These are phyloP conservation scores for Trissonchulus sp. DNA, from an alignment of 2,888 invertebrate genomes.

Conservation along the genomic window DNA sequence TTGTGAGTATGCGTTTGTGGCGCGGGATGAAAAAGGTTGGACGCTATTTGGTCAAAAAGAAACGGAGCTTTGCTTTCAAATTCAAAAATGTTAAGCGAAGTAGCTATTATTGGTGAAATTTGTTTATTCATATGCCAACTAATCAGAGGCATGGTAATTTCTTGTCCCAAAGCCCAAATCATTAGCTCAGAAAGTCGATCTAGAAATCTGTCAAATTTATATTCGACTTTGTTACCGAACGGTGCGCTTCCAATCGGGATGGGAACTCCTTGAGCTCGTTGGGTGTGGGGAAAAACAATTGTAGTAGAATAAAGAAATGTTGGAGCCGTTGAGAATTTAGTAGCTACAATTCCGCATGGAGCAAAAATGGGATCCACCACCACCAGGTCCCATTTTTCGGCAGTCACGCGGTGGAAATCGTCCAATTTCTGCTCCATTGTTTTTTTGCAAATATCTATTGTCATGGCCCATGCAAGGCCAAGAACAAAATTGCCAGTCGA, in stretches of 20 bases:
- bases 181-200: not conserved
- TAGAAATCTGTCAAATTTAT: not conserved
- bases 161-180: not conserved
- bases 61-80: not conserved
- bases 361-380: not conserved
- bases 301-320: not conserved
- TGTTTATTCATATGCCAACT: not conserved
- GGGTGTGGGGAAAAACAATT: not conserved
- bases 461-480: too few species aligned
- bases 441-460: too few species aligned
- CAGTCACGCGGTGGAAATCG: too few species aligned
- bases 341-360: not conserved
- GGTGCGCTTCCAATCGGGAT: not conserved
- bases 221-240: not conserved
- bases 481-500: too few species aligned
- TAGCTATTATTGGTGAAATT: not conserved
- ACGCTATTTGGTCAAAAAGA: not conserved
- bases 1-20: not conserved
- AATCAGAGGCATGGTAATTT: not conserved
- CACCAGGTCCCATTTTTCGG: not conserved
- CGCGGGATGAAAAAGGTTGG: not conserved
- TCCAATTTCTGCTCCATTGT: too few species aligned
- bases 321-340: not conserved
- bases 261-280: not conserved
- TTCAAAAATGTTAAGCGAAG: not conserved